Evolutionary conservation across 2,797 vertebrate species (phyloP).

Genomic region (Helarctos malayanus): DNA sequence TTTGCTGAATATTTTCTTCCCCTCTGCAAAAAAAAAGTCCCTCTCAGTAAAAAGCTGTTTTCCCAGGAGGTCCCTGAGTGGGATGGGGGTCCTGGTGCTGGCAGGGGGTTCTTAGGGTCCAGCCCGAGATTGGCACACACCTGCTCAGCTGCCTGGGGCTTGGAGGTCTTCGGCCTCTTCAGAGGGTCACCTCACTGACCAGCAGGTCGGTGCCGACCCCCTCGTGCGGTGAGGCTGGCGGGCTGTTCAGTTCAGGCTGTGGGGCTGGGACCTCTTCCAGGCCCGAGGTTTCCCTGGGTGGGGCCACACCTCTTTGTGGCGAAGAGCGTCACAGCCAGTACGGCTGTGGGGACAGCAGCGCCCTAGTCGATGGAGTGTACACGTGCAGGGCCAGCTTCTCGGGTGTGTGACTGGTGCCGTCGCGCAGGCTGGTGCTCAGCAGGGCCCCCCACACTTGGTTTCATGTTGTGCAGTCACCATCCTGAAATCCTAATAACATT

Average conservation of each 20-base stretch:
- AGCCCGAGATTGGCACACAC: fast-evolving
- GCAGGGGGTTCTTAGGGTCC: not conserved
- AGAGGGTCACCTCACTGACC: fast-evolving
- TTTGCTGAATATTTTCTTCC: not conserved
- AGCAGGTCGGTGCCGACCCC: not conserved
- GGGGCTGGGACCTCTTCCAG: fast-evolving
- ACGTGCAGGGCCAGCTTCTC: fast-evolving
- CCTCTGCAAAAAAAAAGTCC: not conserved
- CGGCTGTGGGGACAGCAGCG: fast-evolving
- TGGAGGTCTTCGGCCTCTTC: not conserved
- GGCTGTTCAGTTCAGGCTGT: not conserved
- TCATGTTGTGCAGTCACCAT: fast-evolving
- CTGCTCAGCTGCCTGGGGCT: not conserved
- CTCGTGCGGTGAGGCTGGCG: fast-evolving
- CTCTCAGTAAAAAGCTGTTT: not conserved
- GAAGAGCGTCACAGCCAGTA: fast-evolving
- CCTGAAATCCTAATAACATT: not conserved
- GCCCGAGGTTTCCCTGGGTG: not conserved
- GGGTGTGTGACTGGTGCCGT: fast-evolving
- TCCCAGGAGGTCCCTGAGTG: not conserved
- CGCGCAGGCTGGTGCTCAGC: fast-evolving
- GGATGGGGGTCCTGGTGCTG: fast-evolving
- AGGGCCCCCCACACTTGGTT: not conserved
- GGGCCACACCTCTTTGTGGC: fast-evolving
- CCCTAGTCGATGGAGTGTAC: fast-evolving